Conservation (phyloP, 2,888 invertebrate genomes). For the Theristus sp. region DNA sequence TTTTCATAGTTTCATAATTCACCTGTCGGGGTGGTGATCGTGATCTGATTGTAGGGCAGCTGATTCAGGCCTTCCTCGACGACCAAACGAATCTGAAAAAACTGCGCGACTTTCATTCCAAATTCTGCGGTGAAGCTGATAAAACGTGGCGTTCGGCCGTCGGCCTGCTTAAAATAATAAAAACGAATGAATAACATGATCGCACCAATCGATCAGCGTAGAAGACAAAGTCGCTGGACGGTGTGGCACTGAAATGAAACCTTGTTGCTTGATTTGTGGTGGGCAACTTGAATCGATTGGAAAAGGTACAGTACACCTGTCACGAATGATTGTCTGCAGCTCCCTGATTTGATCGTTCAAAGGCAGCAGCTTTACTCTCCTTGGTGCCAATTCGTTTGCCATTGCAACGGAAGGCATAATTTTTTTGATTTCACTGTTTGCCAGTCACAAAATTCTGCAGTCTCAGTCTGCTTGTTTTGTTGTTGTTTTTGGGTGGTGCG, state of each 20-base stretch:
- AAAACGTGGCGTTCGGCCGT: no score
- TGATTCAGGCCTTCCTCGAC: constrained; percentile 96
- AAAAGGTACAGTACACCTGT: no score
- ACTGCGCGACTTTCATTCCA: no score
- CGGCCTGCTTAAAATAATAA: no score
- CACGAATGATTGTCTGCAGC: constrained; percentile 37
- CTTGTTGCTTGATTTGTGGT: no score
- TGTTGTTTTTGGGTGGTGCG: no score
- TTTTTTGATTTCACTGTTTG: no score
- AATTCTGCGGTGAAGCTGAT: no score
- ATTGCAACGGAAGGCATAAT: no score
- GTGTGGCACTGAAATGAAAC: constrained; percentile 57
- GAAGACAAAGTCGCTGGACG: constrained; percentile 88
- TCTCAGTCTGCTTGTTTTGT: neutral
- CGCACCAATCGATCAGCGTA: constrained; percentile 85
- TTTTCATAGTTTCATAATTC: neutral
- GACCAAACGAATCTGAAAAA: constrained; percentile 67
- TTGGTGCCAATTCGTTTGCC: neutral
- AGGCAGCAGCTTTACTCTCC: constrained; percentile 47
- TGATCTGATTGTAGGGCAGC: constrained; percentile 72
- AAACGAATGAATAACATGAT: no score
- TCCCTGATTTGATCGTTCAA: constrained; percentile 51
- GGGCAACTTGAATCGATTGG: no score
- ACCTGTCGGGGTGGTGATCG: constrained; percentile 72
- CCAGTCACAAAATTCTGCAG: neutral